These are phyloP conservation scores for Lineus longissimus DNA, from an alignment of 1,140 invertebrate species.

Conservation along the genomic window DNA sequence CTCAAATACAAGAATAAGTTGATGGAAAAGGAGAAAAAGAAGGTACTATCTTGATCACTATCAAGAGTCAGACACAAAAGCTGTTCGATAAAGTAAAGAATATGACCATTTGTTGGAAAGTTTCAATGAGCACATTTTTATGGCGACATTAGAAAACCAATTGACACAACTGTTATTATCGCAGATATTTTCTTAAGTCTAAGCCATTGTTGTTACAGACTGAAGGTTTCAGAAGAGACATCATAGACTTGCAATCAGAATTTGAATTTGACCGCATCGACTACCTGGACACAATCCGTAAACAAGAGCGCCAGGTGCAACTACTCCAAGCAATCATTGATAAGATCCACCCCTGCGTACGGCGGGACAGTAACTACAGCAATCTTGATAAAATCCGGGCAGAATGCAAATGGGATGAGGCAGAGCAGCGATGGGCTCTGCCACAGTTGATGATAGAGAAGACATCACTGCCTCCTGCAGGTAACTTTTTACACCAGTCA, in stretches of 20 bases:
- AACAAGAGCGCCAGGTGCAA: constrained; percentile 70
- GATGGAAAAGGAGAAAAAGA: constrained; percentile 67
- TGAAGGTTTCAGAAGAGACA: constrained; percentile 60
- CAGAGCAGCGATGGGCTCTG: constrained; percentile 68
- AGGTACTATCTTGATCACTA: constrained; percentile 57
- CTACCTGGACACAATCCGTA: constrained; percentile 78
- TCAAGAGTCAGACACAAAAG: no score
- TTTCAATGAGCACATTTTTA: no score
- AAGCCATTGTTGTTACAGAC: constrained; percentile 23
- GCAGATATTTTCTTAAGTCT: background rate
- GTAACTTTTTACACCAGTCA: constrained; percentile 11
- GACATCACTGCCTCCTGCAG: constrained; percentile 65
- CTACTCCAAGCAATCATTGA: constrained; percentile 65
- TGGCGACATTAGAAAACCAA: no score
- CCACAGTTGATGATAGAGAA: constrained; percentile 65
- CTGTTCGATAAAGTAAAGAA: no score
- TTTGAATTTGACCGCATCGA: constrained; percentile 80
- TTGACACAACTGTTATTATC: no score
- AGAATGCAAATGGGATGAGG: constrained; percentile 74
- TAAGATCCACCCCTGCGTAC: constrained; percentile 67
- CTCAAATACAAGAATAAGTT: constrained; percentile 68
- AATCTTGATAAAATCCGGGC: constrained; percentile 60
- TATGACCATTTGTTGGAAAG: no score
- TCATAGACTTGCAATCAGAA: constrained; percentile 75
- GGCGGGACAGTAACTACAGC: constrained; percentile 70